Evolutionary conservation across 2,113 vertebrate genomes (phyloP), one percentile per base, ranked within the genome.

Genomic region (Polypterus senegalus): DNA sequence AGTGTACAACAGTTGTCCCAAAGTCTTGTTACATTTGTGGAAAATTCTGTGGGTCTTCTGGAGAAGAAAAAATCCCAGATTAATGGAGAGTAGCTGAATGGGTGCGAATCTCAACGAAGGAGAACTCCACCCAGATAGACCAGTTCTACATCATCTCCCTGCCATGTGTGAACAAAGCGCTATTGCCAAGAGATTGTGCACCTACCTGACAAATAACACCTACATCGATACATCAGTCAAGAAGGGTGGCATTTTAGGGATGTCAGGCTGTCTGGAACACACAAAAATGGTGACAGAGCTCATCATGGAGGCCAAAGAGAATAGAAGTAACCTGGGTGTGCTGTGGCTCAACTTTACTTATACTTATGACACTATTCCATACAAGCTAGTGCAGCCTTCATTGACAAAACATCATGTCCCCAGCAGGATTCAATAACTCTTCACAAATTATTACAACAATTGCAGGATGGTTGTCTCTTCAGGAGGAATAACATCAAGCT

Each of bases 81-180:
- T 43, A 58, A 27, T 63, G 47, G n/a, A 63, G n/a, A 57, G 46
- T 63, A 7, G 47, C 55, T 44, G 62, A 49, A 57, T 54, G 62
- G 3, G 57, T 54, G 5, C 58, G 57, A 49, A 57, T 63, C 27
- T 43, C 55, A 9, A 65, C 47, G 44, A 59, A 58, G 9, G 43
- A 46, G 57, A 58, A 58, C 57, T 58, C 57, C 27, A 44, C 7
- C 57, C 44, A 44, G 56, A 64, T 27, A 27, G 27, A 27, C 27
- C 27, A 27, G 27, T 27, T 27, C 27, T 27, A 27, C 27, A 27
- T 27, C 27, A 53, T 58, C 48, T 66, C 59, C 49, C 54, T 66
- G 54, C 43, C 47, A 9, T 54, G 62, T 5, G 47, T 62, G 7
- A 46, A 66, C 11, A 54, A 60, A 60, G 54, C 27, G 58, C 62